Evolutionary conservation across 2,797 vertebrate genomes (phyloP).

Genomic region (Tadarida brasiliensis): DNA sequence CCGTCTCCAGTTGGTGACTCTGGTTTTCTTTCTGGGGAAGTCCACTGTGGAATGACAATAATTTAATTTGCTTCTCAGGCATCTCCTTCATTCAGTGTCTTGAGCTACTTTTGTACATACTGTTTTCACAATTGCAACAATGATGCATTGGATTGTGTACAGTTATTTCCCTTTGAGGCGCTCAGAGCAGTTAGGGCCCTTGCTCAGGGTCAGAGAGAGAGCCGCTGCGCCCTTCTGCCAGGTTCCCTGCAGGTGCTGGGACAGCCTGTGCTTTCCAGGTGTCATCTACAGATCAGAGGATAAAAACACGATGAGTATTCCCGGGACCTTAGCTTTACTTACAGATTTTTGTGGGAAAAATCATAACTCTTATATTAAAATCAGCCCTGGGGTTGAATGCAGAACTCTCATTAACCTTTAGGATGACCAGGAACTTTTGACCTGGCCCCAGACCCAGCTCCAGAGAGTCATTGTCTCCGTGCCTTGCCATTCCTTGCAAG

Average conservation of each 20-base stretch:
- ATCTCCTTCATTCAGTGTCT: neutral
- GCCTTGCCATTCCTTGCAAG: neutral
- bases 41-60: no score
- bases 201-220: neutral
- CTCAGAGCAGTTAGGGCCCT: neutral
- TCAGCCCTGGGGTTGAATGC: neutral
- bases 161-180: neutral
- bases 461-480: neutral
- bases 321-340: neutral
- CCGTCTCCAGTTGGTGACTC: neutral
- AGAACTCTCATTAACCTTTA: neutral
- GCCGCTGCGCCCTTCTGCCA: fast-evolving
- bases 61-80: no score
- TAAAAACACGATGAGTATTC: neutral
- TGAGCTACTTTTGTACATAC: neutral
- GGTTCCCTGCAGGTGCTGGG: fast-evolving
- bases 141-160: neutral
- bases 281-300: neutral
- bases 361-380: neutral
- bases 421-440: neutral
- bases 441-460: neutral
- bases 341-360: neutral
- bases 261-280: neutral
- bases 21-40: neutral
- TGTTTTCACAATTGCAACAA: neutral